Base-by-base conservation (phyloP, 1,140 invertebrate species). In the Meloidogyne floridensis region DNA sequence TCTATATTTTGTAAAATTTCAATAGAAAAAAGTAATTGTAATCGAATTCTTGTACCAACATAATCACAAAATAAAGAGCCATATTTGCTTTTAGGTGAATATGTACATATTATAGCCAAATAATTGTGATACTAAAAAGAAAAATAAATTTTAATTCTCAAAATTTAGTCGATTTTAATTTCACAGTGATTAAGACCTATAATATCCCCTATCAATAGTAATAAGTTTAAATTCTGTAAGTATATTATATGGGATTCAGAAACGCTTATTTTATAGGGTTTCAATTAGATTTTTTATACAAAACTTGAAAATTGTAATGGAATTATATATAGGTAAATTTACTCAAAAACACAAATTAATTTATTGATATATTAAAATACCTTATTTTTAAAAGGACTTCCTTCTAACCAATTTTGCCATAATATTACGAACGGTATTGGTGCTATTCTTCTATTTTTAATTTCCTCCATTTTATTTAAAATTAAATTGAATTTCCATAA, bases 21-120 rank as follows among this genome's bases (percentile, higher is more conserved):
- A 11, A 76, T 69, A 54, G 56, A 56, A 13, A 54, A 65, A 56
- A 76, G 43, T 69, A 76, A 54, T 76, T 76, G 75, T 20, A 76
- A 69, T n/a, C 75, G 47, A 43, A 76, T 54, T 43, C 75, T 56
- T 42, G 75, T 76, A 20, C 42, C 43, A 56, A 76, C 75, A 18
- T n/a, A 76, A 47, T 69, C 75, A 15, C 75, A 76, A 18, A 76
- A 76, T 5, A 4, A 65, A 65, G 15, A n/a, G n/a, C 56, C 56
- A 65, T 65, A 65, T n/a, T n/a, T 65, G n/a, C 56, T 65, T 65
- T 4, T n/a, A n/a, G 56, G 56, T n/a, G 56, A 65, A 65, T 65
- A 65, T n/a, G 13, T 65, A 65, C 56, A 65, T 11, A 65, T 65
- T 11, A 65, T 65, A n/a, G 15, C 15, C 56, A 65, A 65, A 65